A percentile compares a stretch with the other conserved stretches of the same genome.
These are phyloP conservation scores for Tetrao urogallus DNA, from an alignment of 2,113 vertebrate genomes.

Conservation along the genomic window DNA sequence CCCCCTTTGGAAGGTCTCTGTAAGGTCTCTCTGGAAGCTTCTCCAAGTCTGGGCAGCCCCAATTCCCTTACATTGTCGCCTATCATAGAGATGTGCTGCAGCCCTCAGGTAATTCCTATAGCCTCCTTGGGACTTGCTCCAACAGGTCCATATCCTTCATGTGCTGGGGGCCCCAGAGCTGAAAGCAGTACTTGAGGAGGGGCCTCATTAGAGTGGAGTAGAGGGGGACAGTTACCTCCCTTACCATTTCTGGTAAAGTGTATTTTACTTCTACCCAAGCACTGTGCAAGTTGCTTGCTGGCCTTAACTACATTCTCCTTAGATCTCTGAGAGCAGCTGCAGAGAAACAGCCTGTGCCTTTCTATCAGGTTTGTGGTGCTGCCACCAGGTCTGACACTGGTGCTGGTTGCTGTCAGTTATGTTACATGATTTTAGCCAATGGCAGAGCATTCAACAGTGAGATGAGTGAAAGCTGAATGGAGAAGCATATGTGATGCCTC, in stretches of 20 bases:
- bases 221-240: not conserved
- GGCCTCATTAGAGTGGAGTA: not conserved
- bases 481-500: not conserved
- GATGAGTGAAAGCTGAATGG: not conserved
- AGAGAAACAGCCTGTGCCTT: not conserved
- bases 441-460: not conserved
- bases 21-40: not conserved
- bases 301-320: not conserved
- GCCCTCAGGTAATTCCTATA: not conserved
- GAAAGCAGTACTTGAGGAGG: not conserved
- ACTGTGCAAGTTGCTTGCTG: not conserved
- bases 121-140: not conserved
- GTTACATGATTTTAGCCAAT: not conserved
- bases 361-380: not conserved
- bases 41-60: not conserved
- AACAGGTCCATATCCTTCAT: not conserved
- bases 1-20: not conserved
- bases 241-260: not conserved
- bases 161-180: not conserved
- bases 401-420: not conserved
- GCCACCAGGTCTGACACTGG: too few relatives aligned
- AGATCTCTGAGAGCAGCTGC: not conserved
- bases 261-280: not conserved
- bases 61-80: not conserved
- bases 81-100: not conserved